Conservation (phyloP, 2,888 invertebrate species). For the Ptycholaimellus sp. region DNA sequence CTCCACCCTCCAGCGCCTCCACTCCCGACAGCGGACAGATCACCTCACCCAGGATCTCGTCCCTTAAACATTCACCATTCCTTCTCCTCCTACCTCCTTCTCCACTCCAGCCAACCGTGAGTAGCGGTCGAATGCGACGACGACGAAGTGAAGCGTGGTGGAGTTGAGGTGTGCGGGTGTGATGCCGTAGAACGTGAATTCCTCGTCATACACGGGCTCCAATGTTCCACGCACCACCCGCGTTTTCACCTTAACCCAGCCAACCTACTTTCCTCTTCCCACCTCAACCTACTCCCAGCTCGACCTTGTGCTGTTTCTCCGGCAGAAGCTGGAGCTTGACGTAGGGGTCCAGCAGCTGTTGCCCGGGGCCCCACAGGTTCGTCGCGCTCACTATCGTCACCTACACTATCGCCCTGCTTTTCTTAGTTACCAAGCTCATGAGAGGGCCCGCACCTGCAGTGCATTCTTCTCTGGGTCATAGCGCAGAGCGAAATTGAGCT, state of each 20-base stretch:
- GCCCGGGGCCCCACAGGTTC: constrained; percentile 16
- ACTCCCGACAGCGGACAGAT: constrained; percentile 41
- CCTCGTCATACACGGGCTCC: constrained; percentile 90
- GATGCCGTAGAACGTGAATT: constrained; percentile 83
- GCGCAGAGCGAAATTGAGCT: constrained; percentile 15
- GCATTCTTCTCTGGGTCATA: constrained; percentile 17
- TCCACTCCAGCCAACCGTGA: no score
- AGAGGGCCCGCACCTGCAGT: constrained; percentile 13
- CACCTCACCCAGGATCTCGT: constrained; percentile 92
- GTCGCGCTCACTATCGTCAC: constrained; percentile 18
- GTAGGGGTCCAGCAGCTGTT: constrained; percentile 52
- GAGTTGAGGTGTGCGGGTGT: constrained; percentile 28
- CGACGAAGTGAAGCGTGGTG: constrained; percentile 61
- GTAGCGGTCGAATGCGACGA: constrained; percentile 73
- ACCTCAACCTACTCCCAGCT: no score
- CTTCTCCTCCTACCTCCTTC: no score
- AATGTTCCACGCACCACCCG: constrained; percentile 79
- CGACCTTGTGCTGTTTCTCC: constrained; percentile 88
- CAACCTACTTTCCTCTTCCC: no score
- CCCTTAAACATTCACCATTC: no score
- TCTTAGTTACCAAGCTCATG: no score
- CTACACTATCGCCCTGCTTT: constrained; percentile 6
- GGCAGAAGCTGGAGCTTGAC: constrained; percentile 88
- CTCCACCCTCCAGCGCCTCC: constrained; percentile 37
- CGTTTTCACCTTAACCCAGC: constrained; percentile 61